Conservation (phyloP, 1,140 invertebrate species). For the Gonatopus flavifemur region DNA sequence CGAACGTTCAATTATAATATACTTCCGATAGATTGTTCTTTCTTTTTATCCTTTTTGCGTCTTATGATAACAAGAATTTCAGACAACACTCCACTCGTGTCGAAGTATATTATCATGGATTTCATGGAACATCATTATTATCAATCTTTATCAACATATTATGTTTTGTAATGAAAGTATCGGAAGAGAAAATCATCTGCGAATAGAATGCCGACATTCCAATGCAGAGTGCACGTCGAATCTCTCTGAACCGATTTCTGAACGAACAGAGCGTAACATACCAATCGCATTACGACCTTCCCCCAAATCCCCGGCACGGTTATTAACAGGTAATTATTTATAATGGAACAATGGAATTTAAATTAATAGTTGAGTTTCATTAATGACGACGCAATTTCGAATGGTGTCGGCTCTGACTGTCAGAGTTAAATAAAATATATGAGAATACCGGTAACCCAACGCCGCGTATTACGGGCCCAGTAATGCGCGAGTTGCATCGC, state of each 20-base stretch:
- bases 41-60: too few relatives aligned
- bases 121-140: too few relatives aligned
- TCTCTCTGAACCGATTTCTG: conserved; percentile 14
- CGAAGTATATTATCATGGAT: too few relatives aligned
- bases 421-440: conserved; percentile 58
- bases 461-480: conserved; percentile 50
- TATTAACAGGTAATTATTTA: conserved; percentile 59
- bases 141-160: too few relatives aligned
- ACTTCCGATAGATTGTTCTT: too few relatives aligned
- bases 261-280: conserved; percentile 21
- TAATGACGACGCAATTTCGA: conserved; percentile 55
- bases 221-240: too few relatives aligned
- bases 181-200: too few relatives aligned
- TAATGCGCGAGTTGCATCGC: conserved; percentile 50
- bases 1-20: too few relatives aligned
- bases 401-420: conserved; percentile 38
- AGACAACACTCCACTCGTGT: too few relatives aligned
- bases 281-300: conserved; percentile 32
- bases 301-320: conserved; percentile 29
- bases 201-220: too few relatives aligned
- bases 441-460: conserved; percentile 44
- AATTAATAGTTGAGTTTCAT: conserved; percentile 61
- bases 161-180: too few relatives aligned
- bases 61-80: too few relatives aligned
- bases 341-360: conserved; percentile 59